Conservation (phyloP, 2,113 vertebrate genomes). For the Gymnogyps californianus region DNA sequence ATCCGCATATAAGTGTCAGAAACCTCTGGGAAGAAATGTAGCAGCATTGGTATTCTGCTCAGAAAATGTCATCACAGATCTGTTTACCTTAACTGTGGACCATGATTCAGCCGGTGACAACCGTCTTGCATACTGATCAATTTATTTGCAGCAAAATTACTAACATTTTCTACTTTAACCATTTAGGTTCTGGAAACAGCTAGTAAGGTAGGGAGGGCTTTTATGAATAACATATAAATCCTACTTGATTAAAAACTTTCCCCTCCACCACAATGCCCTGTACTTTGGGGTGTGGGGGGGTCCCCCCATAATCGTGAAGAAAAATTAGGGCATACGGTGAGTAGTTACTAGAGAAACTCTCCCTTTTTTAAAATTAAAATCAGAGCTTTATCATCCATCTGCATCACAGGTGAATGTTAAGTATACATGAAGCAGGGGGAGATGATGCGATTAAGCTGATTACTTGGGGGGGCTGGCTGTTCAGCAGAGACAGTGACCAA, state of each 20-base stretch:
- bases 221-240: not conserved
- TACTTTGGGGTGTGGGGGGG: not conserved
- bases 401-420: not conserved
- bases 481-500: not conserved
- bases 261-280: not conserved
- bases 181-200: slow-evolving; percentile 64
- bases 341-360: not conserved
- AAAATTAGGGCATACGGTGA: not conserved
- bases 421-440: not conserved
- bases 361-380: not conserved
- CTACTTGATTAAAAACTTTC: not conserved
- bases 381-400: not conserved
- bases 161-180: slow-evolving; percentile 67
- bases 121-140: slow-evolving; percentile 81
- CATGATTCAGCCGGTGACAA: slow-evolving; percentile 79
- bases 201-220: not conserved
- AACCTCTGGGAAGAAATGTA: slow-evolving; percentile 70
- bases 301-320: not conserved
- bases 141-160: slow-evolving; percentile 74
- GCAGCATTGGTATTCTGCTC: slow-evolving; percentile 80
- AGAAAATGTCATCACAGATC: slow-evolving; percentile 80
- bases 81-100: slow-evolving; percentile 81
- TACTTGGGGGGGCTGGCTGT: not conserved
- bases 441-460: not conserved
- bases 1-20: slow-evolving; percentile 62